Base-by-base conservation (phyloP, 2,797 vertebrate species). In the Anolis apletophallus region DNA sequence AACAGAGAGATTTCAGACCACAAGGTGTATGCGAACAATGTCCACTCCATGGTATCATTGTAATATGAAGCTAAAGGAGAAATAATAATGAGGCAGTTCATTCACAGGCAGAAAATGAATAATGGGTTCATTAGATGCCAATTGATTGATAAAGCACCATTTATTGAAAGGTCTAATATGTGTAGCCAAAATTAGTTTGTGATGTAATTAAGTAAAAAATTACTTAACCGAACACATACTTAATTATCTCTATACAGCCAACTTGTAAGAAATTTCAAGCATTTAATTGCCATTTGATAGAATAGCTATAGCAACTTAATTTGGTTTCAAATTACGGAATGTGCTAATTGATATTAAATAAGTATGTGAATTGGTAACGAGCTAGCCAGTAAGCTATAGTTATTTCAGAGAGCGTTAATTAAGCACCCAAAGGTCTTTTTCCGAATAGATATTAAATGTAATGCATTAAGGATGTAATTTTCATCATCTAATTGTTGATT, bases 341-440 rank as follows among this genome's bases (percentile, higher is more conserved):
- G 92, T 88, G 72, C 93, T 97, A 96, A 97, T 96, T 97, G 96
- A 97, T 97, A 96, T 96, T 97, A 96, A 97, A 97, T 97, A 96
- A 96, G 96, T 94, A 95, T 95, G 95, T 96, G 95, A 96, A 95
- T 96, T 96, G 95, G 94, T 96, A 93, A 94, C 93, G 96, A 95
- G 96, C 94, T 95, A 96, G 91, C 94, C 95, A 95, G 94, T 96
- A 95, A 95, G 94, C 95, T 95, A 94, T 89, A 94, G 91, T 93
- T 94, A 95, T 96, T 94, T 94, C 94, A 94, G 94, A 96, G 96
- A 95, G 92, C 90, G 94, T 95, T 96, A 96, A 94, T 96, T 96
- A 96, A 95, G 94, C 92, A 93, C 91, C 92, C 95, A 95, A 95
- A 95, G 93, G 96, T 95, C 93, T 91, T 73, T 79, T 64, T 72